Percentiles rank a stretch among this genome's conserved stretches.
phyloP scores from a whole-genome alignment of 2,797 vertebrate species.

The Coccyzus lansbergi region DNA sequence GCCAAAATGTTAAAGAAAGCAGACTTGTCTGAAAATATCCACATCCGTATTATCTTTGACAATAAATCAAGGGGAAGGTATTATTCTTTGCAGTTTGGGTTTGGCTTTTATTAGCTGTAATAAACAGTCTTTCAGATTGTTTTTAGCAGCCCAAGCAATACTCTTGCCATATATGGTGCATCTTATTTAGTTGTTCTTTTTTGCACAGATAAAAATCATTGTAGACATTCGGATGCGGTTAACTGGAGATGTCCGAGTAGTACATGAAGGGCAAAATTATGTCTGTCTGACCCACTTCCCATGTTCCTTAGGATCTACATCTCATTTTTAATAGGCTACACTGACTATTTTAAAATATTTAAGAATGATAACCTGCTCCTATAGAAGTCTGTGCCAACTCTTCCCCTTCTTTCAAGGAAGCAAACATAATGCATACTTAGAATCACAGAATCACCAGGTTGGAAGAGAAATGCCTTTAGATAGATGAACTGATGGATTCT shows the following conservation, averaged over 20 bases:
- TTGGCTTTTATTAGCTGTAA: constrained; percentile 18
- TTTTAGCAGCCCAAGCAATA: background rate
- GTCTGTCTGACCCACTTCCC: background rate
- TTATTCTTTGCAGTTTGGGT: background rate
- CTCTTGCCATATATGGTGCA: background rate
- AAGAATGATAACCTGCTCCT: background rate
- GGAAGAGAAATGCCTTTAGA: too few species aligned
- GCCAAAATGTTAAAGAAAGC: background rate
- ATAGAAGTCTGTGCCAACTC: background rate
- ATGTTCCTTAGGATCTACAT: background rate
- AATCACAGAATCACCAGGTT: too few species aligned
- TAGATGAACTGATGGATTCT: background rate
- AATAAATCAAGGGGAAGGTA: background rate
- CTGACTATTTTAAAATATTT: background rate
- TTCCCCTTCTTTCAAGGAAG: background rate
- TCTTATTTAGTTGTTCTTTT: background rate
- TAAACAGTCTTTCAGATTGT: background rate
- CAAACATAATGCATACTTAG: background rate
- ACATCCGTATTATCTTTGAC: background rate
- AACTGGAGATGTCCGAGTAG: background rate
- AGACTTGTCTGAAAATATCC: background rate
- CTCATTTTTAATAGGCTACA: background rate
- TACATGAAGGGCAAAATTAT: background rate
- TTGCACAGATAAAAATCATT: background rate
- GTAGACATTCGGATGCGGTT: background rate